A percentile compares a stretch with the other conserved stretches of the same genome.
Conservation (phyloP, 1,140 invertebrate species). For the Cyclina sinensis region DNA sequence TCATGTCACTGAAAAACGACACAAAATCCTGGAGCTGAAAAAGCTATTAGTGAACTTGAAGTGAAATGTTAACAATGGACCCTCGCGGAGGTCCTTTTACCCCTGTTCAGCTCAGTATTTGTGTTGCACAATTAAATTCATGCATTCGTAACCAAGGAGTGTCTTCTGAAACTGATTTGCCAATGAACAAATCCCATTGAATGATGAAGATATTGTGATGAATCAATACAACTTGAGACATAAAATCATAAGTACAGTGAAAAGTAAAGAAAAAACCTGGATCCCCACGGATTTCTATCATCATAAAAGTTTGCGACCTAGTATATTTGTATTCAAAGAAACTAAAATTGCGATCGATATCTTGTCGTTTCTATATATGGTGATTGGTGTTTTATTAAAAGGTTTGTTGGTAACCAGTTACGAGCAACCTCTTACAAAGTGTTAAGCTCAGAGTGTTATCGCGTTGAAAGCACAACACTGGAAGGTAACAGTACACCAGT, state of each 20-base stretch:
- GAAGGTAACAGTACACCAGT: too few relatives aligned
- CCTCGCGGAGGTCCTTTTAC: background rate
- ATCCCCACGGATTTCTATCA: background rate
- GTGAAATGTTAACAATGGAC: constrained; percentile 37
- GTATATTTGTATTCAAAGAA: constrained; percentile 66
- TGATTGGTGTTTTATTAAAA: constrained; percentile 54
- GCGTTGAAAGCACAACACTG: too few relatives aligned
- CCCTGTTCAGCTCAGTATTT: background rate
- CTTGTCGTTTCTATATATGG: constrained; percentile 16
- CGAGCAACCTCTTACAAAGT: too few relatives aligned
- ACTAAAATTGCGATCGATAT: background rate
- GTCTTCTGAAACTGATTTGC: constrained; percentile 4
- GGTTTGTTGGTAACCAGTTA: too few relatives aligned
- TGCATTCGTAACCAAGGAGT: background rate
- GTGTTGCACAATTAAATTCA: constrained; percentile 35
- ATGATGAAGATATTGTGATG: constrained; percentile 38
- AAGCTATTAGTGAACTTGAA: constrained; percentile 61
- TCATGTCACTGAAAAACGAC: background rate
- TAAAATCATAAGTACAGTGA: constrained; percentile 62
- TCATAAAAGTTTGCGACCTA: constrained; percentile 56
- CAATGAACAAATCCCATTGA: constrained; percentile 63
- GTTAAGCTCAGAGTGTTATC: too few relatives aligned
- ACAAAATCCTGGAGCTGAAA: constrained; percentile 67
- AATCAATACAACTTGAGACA: constrained; percentile 11
- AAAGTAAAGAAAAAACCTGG: constrained; percentile 40